Conservation (phyloP, 2,888 invertebrate genomes). For the Arctia plantaginis region DNA sequence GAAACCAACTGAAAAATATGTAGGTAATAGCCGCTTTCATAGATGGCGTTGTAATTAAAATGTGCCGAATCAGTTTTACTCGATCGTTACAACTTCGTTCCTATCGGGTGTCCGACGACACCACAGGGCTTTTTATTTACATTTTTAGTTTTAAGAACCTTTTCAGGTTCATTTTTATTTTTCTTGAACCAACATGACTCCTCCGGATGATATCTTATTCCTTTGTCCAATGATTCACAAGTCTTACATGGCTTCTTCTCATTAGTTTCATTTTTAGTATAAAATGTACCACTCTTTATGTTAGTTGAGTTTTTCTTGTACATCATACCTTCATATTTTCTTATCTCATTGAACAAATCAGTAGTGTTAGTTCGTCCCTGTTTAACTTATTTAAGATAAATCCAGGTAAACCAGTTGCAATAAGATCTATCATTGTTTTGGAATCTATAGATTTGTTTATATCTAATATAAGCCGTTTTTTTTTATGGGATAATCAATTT, state of each 20-base stretch:
- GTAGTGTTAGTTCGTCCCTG: constrained; percentile 11
- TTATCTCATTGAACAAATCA: constrained; percentile 15
- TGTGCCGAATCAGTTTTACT: too few species aligned
- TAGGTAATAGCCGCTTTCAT: too few species aligned
- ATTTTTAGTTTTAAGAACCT: not conserved
- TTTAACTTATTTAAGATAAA: constrained; percentile 4
- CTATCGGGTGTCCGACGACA: too few species aligned
- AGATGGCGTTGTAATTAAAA: too few species aligned
- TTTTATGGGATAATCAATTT: constrained; percentile 48
- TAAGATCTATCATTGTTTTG: not conserved
- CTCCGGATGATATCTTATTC: constrained; percentile 11
- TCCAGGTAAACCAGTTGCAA: constrained; percentile 9
- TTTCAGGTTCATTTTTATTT: constrained; percentile 9
- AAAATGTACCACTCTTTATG: not conserved
- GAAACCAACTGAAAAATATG: too few species aligned
- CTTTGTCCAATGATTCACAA: constrained; percentile 16
- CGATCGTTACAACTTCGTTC: too few species aligned
- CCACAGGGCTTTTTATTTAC: too few species aligned
- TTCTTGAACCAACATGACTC: constrained; percentile 12
- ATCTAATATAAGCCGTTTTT: constrained; percentile 32
- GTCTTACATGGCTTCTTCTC: constrained; percentile 13
- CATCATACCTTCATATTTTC: constrained; percentile 12
- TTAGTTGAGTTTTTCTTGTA: constrained; percentile 19
- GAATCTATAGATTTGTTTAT: constrained; percentile 15
- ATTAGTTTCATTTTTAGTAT: not conserved